Base-by-base conservation (phyloP, 1,140 invertebrate species). In the Halesus radiatus region DNA sequence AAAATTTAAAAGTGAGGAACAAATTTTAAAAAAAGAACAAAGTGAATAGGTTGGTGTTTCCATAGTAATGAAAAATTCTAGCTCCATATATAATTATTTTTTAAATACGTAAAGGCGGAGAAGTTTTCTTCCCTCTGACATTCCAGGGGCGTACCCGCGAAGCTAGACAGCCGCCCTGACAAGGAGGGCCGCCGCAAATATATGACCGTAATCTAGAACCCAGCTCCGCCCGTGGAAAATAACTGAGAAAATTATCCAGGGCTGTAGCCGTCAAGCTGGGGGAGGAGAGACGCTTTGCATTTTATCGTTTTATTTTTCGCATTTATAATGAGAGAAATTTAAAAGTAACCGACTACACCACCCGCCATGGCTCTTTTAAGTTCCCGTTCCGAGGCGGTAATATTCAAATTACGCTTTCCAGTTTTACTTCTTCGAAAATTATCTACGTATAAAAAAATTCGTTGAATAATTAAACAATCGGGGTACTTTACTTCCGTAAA, bases 131-230 rank as follows among this genome's bases (percentile, higher is more conserved):
- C 3, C 45, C 54, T n/a, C 10, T 18, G 26, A 5, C 56, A 37
- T 22, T 0, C 26, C 54, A 76, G 58, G 26, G 66, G 66, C 37
- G 64, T 68, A 2, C 29, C 26, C 53, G 26, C n/a, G 15, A 29
- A 74, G 18, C 54, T 60, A 60, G 74, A 76, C 58, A 76, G 58
- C 26, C 29, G 23, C 20, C 13, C 54, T 58, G 58, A 76, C 58
- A 76, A 45, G 76, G 60, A 66, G 60, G 60, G 60, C 56, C 60
- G 37, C 20, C 6, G 37, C 60, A 79, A 72, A 79, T 79, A 79
- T 79, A 79, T 79, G 13, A 37, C 77, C 20, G 77, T 72, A 79
- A 79, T 79, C 77, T 79, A 50, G 77, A 79, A 66, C 45, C 37
- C 50, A 32, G 77, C 68, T 18, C 22, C 66, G 29, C 6, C 77